Percentiles rank a stretch among this genome's conserved stretches.
phyloP scores from a whole-genome alignment of 2,888 invertebrate species.

The Venusia cambrica region DNA sequence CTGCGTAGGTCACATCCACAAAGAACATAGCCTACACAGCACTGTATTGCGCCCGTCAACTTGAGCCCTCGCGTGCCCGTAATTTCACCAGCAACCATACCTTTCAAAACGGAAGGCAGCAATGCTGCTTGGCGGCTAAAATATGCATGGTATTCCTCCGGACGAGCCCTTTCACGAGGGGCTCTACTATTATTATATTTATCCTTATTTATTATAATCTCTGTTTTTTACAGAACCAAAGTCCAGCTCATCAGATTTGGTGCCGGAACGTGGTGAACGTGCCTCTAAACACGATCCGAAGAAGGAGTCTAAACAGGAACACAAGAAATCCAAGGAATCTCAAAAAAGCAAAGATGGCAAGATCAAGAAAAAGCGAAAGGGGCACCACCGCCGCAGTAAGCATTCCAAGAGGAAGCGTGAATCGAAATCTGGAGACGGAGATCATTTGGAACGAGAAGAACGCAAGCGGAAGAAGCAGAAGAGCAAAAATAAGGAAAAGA shows the following conservation, averaged over 20 bases:
- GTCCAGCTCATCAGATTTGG: constrained; percentile 52
- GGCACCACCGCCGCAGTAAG: constrained; percentile 70
- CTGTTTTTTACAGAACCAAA: constrained; percentile 47
- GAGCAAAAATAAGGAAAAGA: constrained; percentile 67
- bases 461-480: constrained; percentile 60
- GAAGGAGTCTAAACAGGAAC: constrained; percentile 32
- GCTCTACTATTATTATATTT: no score
- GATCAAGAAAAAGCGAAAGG: constrained; percentile 67
- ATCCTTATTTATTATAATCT: no score
- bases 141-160: no score
- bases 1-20: no score
- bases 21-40: no score
- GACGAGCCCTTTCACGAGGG: no score
- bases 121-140: no score
- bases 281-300: constrained; percentile 20
- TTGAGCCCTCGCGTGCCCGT: no score
- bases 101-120: no score
- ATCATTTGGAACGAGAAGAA: constrained; percentile 51
- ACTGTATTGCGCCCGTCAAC: no score
- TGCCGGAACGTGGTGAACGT: constrained; percentile 34
- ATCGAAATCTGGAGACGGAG: constrained; percentile 52
- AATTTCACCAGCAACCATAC: no score
- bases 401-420: constrained; percentile 70
- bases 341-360: constrained; percentile 66
- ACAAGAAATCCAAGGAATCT: constrained; percentile 60